A percentile compares a stretch with the other conserved stretches of the same genome.
These are phyloP conservation scores for Hyposoter didymator DNA, from an alignment of 2,888 invertebrate species.

Conservation along the genomic window DNA sequence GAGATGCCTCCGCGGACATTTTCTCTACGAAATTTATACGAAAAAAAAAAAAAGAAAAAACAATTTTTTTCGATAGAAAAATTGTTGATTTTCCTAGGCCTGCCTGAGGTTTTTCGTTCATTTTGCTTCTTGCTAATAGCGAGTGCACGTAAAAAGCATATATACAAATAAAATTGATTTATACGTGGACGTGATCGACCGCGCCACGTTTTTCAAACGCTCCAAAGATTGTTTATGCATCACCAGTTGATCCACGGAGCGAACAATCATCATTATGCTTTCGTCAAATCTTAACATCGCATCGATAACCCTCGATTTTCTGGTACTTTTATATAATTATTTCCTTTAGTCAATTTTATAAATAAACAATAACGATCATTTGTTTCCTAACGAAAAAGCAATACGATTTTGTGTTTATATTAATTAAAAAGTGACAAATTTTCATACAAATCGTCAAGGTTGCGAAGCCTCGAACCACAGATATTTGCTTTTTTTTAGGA, in stretches of 20 bases:
- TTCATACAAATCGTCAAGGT: neutral
- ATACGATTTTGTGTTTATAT: neutral
- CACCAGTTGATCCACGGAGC: neutral
- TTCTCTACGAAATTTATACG: neutral
- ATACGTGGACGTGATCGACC: neutral
- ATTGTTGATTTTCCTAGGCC: neutral
- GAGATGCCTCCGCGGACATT: neutral
- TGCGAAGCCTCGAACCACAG: neutral
- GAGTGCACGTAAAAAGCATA: neutral
- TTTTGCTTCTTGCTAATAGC: neutral
- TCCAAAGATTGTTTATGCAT: neutral
- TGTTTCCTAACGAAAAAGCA: neutral
- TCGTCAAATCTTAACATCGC: constrained; percentile 5
- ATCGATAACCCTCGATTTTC: too few relatives aligned
- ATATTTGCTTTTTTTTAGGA: neutral
- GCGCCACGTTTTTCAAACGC: neutral
- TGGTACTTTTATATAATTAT: neutral
- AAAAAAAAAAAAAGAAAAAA: neutral
- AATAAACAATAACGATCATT: constrained; percentile 1
- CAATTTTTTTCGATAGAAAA: constrained; percentile 3
- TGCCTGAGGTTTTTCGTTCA: neutral
- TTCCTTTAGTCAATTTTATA: neutral
- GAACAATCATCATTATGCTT: neutral
- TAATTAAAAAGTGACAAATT: neutral
- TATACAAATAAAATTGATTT: constrained; percentile 1